A percentile compares a stretch with the other conserved stretches of the same genome.
Conservation (phyloP, 2,888 invertebrate species). For the Cistogaster globosa region DNA sequence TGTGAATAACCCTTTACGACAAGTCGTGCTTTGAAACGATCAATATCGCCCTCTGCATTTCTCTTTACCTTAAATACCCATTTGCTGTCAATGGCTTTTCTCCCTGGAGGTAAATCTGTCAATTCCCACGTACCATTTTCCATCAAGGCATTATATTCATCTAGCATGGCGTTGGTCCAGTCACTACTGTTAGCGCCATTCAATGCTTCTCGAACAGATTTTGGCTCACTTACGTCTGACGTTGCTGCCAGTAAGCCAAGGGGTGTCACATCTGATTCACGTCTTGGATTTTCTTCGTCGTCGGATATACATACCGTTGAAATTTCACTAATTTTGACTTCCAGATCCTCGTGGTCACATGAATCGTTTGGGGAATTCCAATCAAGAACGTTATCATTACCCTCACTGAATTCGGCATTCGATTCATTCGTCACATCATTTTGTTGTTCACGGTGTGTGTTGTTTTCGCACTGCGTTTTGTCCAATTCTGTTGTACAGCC, state of each 20-base stretch:
- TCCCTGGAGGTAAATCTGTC: slow-evolving; percentile 56
- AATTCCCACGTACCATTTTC: slow-evolving; percentile 22
- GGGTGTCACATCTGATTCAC: too few relatives aligned
- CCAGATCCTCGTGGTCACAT: too few relatives aligned
- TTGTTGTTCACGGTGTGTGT: too few relatives aligned
- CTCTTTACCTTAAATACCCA: slow-evolving; percentile 68
- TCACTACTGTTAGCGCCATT: slow-evolving; percentile 10
- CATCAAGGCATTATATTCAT: slow-evolving; percentile 40
- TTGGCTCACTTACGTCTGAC: too few relatives aligned
- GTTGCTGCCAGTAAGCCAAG: too few relatives aligned
- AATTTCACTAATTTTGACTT: too few relatives aligned
- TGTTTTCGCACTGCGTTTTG: slow-evolving; percentile 14
- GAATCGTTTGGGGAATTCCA: too few relatives aligned
- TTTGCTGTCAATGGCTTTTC: slow-evolving; percentile 72
- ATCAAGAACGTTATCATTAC: slow-evolving; percentile 6
- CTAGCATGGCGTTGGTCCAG: slow-evolving; percentile 41
- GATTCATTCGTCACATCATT: slow-evolving; percentile 5
- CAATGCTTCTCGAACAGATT: slow-evolving; percentile 5
- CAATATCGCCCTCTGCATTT: slow-evolving; percentile 55
- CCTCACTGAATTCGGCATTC: slow-evolving; percentile 48
- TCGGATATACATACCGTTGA: too few relatives aligned
- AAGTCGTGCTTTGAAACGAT: slow-evolving; percentile 47
- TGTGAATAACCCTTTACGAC: slow-evolving; percentile 60
- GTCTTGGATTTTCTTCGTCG: too few relatives aligned
- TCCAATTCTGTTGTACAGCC: slow-evolving; percentile 15